A percentile compares a stretch with the other conserved stretches of the same genome.
These are phyloP conservation scores for Todiramphus saurophagus DNA, from an alignment of 2,113 vertebrate species.

Conservation along the genomic window DNA sequence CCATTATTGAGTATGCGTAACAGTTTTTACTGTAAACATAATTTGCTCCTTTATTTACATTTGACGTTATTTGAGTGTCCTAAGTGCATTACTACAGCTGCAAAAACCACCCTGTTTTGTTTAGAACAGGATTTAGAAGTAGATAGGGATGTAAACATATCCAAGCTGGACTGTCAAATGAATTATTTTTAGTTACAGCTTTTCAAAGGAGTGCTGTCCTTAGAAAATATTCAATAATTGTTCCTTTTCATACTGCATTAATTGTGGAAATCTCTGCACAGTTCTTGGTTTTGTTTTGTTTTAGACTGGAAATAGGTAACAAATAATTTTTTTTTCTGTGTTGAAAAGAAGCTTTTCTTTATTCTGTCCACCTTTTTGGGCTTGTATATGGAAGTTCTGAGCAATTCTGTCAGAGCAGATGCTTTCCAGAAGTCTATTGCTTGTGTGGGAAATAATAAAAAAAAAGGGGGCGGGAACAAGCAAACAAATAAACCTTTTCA, in stretches of 20 bases:
- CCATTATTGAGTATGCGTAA: not conserved
- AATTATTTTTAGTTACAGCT: slow-evolving; percentile 21
- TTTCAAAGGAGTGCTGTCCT: slow-evolving; percentile 1
- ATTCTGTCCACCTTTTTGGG: not conserved
- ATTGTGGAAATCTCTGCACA: not conserved
- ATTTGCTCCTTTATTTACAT: slow-evolving; percentile 6
- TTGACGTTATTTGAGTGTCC: not conserved
- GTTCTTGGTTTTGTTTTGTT: not conserved
- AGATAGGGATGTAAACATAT: not conserved
- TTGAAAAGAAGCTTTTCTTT: not conserved
- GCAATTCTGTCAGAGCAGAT: not conserved
- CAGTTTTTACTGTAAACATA: not conserved
- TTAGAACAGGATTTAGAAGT: not conserved
- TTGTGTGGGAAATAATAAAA: not conserved
- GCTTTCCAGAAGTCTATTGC: not conserved
- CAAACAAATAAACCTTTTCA: not conserved
- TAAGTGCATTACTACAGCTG: not conserved
- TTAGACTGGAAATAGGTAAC: not conserved
- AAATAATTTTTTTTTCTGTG: not conserved
- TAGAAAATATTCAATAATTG: not conserved
- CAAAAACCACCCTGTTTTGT: not conserved
- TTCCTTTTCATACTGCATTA: not conserved
- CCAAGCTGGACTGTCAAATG: not conserved
- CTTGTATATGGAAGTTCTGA: not conserved
- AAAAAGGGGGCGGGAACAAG: not conserved